phyloP scores from a whole-genome alignment of 2,888 invertebrate species.

The Ethmia dodecea region DNA sequence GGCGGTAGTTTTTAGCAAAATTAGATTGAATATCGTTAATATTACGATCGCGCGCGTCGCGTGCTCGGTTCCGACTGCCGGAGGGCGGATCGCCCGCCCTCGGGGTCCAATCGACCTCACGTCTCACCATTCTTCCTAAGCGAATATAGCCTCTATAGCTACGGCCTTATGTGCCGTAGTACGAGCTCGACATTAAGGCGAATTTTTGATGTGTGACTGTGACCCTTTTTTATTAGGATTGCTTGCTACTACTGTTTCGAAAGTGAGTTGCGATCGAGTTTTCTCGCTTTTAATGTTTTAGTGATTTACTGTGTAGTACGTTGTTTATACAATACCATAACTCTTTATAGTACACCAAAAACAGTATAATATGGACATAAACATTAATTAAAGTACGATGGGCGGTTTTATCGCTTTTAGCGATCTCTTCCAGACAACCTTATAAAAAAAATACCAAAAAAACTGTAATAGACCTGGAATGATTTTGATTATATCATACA shows the following conservation, averaged over 20 bases:
- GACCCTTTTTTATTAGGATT: conserved; percentile 4
- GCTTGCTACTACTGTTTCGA: conserved; percentile 1
- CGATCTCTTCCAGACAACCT: too few species aligned
- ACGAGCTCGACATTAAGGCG: neutral
- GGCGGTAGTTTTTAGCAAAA: neutral
- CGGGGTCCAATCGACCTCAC: conserved; percentile 35
- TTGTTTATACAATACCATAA: too few species aligned
- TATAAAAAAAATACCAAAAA: too few species aligned
- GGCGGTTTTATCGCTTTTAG: too few species aligned
- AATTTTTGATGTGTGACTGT: conserved; percentile 2
- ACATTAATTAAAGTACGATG: too few species aligned
- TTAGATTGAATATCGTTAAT: neutral
- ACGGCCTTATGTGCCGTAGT: neutral
- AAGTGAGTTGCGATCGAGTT: neutral
- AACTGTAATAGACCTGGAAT: too few species aligned
- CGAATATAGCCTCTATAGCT: too few species aligned
- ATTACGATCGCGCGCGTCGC: conserved; percentile 44
- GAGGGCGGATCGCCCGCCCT: conserved; percentile 65
- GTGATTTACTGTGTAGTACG: too few species aligned
- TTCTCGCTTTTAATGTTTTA: too few species aligned
- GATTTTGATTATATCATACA: too few species aligned
- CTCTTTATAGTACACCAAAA: too few species aligned
- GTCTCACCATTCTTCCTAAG: conserved; percentile 20
- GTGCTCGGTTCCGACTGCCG: conserved; percentile 60
- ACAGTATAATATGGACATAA: too few species aligned